A percentile compares a stretch with the other conserved stretches of the same genome.
phyloP scores from a whole-genome alignment of 1,140 invertebrate genomes.

The Melipona quadrifasciata region DNA sequence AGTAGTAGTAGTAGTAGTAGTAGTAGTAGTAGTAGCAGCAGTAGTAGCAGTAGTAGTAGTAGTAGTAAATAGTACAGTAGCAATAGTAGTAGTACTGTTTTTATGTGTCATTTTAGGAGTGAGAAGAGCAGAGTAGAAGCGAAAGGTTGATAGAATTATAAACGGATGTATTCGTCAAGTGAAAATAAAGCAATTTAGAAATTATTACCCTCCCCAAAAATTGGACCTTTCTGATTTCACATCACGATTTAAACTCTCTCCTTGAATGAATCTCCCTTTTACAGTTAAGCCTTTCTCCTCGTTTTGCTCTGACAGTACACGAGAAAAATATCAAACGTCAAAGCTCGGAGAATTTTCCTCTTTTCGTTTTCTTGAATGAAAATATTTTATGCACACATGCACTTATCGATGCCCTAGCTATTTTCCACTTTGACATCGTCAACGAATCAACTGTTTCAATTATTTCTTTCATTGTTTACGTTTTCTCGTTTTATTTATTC shows the following conservation, averaged over 20 bases:
- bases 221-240: background rate
- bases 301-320: background rate
- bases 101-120: constrained; percentile 65
- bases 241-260: constrained; percentile 1
- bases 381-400: background rate
- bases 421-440: background rate
- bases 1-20: constrained; percentile 62
- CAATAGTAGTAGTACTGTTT: constrained; percentile 65
- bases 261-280: background rate
- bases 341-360: background rate
- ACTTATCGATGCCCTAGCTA: background rate
- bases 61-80: constrained; percentile 63
- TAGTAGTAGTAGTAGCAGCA: constrained; percentile 61
- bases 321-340: background rate
- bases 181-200: constrained; percentile 21
- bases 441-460: background rate
- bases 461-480: background rate
- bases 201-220: constrained; percentile 6
- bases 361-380: background rate
- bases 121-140: constrained; percentile 61
- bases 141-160: constrained; percentile 30
- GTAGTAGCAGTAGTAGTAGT: constrained; percentile 46
- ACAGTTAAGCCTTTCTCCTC: background rate
- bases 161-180: background rate
- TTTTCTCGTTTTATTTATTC: background rate